Percentiles rank a stretch among this genome's conserved stretches.
Conservation (phyloP, 2,797 vertebrate genomes). For the Rhinella marina region DNA sequence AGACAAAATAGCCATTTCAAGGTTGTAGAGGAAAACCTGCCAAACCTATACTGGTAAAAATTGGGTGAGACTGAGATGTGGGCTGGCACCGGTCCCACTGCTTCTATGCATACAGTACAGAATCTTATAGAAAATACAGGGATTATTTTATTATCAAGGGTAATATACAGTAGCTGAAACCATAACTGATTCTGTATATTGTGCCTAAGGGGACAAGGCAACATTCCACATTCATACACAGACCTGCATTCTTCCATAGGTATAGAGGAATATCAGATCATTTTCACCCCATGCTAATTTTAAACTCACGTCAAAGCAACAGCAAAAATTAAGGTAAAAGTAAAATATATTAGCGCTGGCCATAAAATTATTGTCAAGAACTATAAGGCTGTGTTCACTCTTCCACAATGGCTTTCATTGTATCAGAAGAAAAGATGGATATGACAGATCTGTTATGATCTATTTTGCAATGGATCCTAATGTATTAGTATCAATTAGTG, state of each 20-base stretch:
- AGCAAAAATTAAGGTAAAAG: background rate
- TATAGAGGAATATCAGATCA: background rate
- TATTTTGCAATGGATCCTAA: background rate
- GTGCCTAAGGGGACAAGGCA: conserved; percentile 14
- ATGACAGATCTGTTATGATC: background rate
- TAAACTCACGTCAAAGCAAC: background rate
- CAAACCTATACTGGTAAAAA: conserved; percentile 38
- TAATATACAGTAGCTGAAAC: conserved; percentile 19
- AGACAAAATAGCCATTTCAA: conserved; percentile 50
- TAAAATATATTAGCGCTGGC: background rate
- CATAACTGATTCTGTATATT: conserved; percentile 7
- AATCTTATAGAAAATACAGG: background rate
- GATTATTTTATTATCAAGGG: background rate
- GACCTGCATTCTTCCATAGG: conserved; percentile 9
- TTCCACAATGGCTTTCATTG: background rate
- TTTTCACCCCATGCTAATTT: background rate
- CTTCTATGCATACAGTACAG: conserved; percentile 5
- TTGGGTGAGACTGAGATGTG: background rate
- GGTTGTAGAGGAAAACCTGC: conserved; percentile 24
- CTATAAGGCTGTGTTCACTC: background rate
- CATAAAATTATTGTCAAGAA: background rate
- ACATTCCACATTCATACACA: conserved; percentile 23
- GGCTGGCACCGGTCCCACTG: conserved; percentile 11
- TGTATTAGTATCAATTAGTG: background rate
- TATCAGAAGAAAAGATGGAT: background rate